phyloP scores from a whole-genome alignment of 1,140 invertebrate species.

The Theocolax elegans region DNA sequence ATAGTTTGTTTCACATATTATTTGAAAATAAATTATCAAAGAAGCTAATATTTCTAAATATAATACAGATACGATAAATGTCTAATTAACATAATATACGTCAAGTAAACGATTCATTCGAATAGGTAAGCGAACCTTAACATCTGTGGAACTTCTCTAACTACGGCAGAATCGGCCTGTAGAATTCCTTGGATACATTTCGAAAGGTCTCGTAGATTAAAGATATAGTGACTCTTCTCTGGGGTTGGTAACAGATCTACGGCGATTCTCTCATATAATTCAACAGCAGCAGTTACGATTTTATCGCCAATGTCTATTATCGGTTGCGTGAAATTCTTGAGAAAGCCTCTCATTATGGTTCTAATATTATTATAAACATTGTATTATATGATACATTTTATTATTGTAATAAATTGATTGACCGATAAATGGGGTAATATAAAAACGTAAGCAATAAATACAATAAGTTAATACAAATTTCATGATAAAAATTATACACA shows the following conservation, averaged over 20 bases:
- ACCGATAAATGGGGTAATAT: no score
- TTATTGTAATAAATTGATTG: no score
- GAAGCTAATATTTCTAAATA: no score
- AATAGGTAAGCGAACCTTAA: slow-evolving; percentile 66
- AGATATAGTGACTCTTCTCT: slow-evolving; percentile 91
- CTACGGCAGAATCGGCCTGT: slow-evolving; percentile 75
- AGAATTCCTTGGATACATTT: slow-evolving; percentile 89
- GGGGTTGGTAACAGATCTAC: slow-evolving; percentile 85
- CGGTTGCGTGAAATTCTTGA: slow-evolving; percentile 79
- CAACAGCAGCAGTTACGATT: slow-evolving; percentile 83
- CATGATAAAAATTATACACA: slow-evolving; percentile 65
- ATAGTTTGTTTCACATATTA: no score
- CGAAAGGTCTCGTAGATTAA: slow-evolving; percentile 90
- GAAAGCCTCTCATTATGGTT: slow-evolving; percentile 80
- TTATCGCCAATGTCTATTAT: slow-evolving; percentile 76
- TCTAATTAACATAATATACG: no score
- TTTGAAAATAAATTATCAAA: no score
- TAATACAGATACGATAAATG: no score
- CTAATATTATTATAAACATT: slow-evolving; percentile 43
- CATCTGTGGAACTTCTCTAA: slow-evolving; percentile 74
- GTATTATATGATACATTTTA: no score
- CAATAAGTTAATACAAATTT: background rate
- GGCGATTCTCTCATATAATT: slow-evolving; percentile 83
- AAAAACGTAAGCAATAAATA: background rate
- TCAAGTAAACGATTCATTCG: no score